Evolutionary conservation across 1,140 invertebrate species (phyloP), one percentile per base, ranked within the genome.

Genomic region (Adelges cooleyi): DNA sequence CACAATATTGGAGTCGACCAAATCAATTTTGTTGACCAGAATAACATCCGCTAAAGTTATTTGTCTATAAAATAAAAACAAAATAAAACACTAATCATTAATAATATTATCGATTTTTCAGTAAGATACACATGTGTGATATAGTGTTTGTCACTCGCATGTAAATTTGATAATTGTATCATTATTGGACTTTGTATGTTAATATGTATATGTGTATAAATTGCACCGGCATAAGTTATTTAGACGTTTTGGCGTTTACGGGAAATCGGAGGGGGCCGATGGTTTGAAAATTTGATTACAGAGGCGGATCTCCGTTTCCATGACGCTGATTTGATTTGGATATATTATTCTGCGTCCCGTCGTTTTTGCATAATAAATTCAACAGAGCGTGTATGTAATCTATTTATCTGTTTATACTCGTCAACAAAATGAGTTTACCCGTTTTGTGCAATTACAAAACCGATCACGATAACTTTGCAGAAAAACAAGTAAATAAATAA

Each of bases 31-130:
- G 66, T 74, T 74, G 1, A 73, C 18, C 11, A 74, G 65, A 40
- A 74, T 69, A 15, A 74, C 51, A 69, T 74, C 73, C 6, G 72
- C 70, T 27, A 74, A 62, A 2, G 72, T 71, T 9, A 73, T 59
- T 69, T 74, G 73, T 50, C 73, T 74, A 67, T 3, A 69, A 69
- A 8, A 51, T 48, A 42, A 67, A 13, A 22, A 42, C 2, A 67
- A 48, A 46, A 44, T 44, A 59, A 13, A 20, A 2, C 23, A 54
- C 17, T 38, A 17, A 44, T 33, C 29, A 33, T 11, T 6, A 33
- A 11, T 33, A 33, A 6, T 33, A 33, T 33, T 33, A 33, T 6
- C n/a, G 29, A 33, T 33, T 11, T 33, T 33, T 6, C 29, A 11
- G 11, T 33, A 33, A 33, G 11, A 33, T 10, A 56, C 6, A 20